A percentile compares a stretch with the other conserved stretches of the same genome.
phyloP scores from a whole-genome alignment of 2,888 invertebrate genomes.

The Drosophila kokeensis region DNA sequence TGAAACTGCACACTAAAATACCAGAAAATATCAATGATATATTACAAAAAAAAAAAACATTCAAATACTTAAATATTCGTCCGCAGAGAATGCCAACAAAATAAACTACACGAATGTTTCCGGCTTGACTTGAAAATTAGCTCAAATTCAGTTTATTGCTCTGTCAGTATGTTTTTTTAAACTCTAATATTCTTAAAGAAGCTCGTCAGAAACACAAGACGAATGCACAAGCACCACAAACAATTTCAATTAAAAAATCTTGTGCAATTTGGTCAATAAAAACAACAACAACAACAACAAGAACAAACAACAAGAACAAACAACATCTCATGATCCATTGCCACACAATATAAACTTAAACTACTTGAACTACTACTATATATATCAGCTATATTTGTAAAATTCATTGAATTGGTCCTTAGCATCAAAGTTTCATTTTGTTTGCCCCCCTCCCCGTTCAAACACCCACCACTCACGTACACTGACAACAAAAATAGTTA shows the following conservation, averaged over 20 bases:
- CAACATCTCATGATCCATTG: conserved; percentile 66
- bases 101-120: conserved; percentile 42
- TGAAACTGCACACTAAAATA: conserved; percentile 42
- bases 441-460: conserved; percentile 24
- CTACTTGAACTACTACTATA: conserved; percentile 13
- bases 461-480: conserved; percentile 9
- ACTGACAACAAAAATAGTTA: conserved; percentile 33
- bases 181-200: conserved; percentile 7
- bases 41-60: conserved; percentile 6
- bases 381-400: conserved; percentile 35
- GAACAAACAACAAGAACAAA: conserved; percentile 18
- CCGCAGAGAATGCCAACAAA: conserved; percentile 70
- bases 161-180: conserved; percentile 13
- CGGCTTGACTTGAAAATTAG: conserved; percentile 51
- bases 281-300: conserved; percentile 31
- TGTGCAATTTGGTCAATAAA: conserved; percentile 52
- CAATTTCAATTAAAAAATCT: conserved; percentile 34
- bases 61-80: conserved; percentile 30
- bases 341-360: conserved; percentile 43
- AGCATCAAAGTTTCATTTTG: conserved; percentile 50
- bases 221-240: conserved; percentile 39
- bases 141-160: conserved; percentile 33
- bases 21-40: conserved; percentile 34
- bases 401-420: conserved; percentile 53
- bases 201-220: conserved; percentile 24